A percentile compares a stretch with the other conserved stretches of the same genome.
Conservation (phyloP, 2,113 vertebrate species). For the Ctenodactylus gundi region DNA sequence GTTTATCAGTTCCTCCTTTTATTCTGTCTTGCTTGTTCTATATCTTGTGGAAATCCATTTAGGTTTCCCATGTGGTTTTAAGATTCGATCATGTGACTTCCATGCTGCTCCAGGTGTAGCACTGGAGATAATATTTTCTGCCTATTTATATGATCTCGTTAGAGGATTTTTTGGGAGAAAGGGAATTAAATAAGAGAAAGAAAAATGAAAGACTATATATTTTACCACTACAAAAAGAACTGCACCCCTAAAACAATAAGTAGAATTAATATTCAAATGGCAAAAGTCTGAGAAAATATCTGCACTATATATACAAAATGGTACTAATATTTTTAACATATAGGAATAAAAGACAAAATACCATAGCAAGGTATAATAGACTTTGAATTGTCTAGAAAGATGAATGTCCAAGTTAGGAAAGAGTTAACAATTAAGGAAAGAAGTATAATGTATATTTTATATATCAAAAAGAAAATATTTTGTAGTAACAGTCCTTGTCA, state of each 20-base stretch:
- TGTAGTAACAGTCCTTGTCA: background rate
- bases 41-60: background rate
- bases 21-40: background rate
- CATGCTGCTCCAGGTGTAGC: background rate
- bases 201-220: background rate
- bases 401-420: background rate
- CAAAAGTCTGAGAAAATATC: background rate
- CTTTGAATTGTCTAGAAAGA: background rate
- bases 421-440: background rate
- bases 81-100: background rate
- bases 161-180: background rate
- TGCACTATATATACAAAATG: background rate
- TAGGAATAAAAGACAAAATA: background rate
- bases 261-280: background rate
- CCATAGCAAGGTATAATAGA: background rate
- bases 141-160: background rate
- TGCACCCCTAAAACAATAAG: background rate
- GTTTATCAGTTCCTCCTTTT: background rate
- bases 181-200: background rate
- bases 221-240: background rate
- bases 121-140: background rate
- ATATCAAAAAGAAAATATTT: background rate
- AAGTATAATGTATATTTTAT: background rate
- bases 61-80: background rate
- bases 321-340: background rate